phyloP scores from a whole-genome alignment of 2,888 invertebrate genomes.

The Calameuta idolon region DNA sequence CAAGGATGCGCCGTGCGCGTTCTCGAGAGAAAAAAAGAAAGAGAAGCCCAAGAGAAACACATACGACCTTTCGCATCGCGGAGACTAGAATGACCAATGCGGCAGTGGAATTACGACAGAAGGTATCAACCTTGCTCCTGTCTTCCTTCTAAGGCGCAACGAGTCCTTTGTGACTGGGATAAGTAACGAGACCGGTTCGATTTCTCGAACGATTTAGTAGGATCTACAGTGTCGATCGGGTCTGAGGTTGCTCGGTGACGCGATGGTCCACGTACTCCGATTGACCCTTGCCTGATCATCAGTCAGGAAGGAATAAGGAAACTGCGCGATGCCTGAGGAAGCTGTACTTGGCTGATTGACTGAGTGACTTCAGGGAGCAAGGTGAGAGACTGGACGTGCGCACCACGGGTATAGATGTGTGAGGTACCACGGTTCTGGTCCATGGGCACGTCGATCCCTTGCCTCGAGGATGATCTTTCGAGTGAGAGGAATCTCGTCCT shows the following conservation, averaged over 20 bases:
- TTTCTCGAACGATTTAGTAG: slow-evolving; percentile 1
- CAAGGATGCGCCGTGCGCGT: slow-evolving; percentile 5
- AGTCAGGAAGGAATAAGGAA: not conserved
- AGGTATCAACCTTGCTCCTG: slow-evolving; percentile 46
- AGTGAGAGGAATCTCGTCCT: slow-evolving; percentile 50
- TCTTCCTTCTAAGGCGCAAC: slow-evolving; percentile 50
- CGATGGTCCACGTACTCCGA: not conserved
- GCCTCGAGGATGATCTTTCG: slow-evolving; percentile 7
- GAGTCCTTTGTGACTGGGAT: slow-evolving; percentile 34
- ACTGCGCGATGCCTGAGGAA: not conserved
- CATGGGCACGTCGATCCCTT: not conserved
- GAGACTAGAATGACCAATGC: not conserved
- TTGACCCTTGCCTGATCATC: not conserved
- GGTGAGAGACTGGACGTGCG: not conserved
- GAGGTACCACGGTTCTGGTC: not conserved
- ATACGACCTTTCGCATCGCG: slow-evolving; percentile 1
- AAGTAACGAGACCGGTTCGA: slow-evolving; percentile 24
- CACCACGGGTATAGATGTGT: not conserved
- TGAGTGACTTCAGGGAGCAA: not conserved
- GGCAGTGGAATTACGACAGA: slow-evolving; percentile 48
- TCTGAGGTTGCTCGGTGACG: not conserved
- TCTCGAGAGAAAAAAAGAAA: slow-evolving; percentile 1
- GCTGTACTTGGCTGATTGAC: not conserved
- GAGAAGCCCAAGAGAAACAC: not conserved
- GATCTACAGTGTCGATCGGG: not conserved